Conservation (phyloP, 2,113 vertebrate genomes). For the Zeus faber region DNA sequence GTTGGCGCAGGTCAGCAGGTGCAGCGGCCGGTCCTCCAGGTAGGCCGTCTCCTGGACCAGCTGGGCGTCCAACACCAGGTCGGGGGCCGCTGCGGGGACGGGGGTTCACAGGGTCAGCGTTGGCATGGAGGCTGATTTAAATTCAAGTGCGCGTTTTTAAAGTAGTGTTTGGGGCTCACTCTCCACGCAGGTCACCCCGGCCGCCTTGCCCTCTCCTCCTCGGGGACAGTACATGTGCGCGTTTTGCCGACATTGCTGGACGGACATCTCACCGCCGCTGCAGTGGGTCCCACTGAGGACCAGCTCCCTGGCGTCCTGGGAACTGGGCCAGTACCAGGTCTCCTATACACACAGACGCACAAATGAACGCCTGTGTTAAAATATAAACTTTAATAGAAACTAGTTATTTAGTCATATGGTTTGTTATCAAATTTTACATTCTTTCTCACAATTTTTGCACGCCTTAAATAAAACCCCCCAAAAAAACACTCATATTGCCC, state of each 20-base stretch:
- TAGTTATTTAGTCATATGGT: neutral
- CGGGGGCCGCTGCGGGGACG: conserved; percentile 81
- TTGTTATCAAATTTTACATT: neutral
- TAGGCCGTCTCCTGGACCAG: conserved; percentile 93
- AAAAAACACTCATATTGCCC: conserved; percentile 52
- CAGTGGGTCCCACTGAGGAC: conserved; percentile 87
- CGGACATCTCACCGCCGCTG: conserved; percentile 79
- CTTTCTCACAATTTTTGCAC: too few relatives aligned
- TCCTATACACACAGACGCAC: conserved; percentile 71
- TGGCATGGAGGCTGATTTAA: neutral
- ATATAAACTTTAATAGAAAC: too few relatives aligned
- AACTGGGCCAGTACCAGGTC: conserved; percentile 91
- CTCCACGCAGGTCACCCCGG: conserved; percentile 84
- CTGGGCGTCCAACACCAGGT: conserved; percentile 90
- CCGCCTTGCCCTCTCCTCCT: conserved; percentile 77
- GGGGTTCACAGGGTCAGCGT: neutral
- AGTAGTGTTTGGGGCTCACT: conserved; percentile 74
- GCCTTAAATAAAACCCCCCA: neutral
- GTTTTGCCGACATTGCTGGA: conserved; percentile 86
- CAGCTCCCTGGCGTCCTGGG: conserved; percentile 70
- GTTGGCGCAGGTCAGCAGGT: conserved; percentile 88
- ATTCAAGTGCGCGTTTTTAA: neutral
- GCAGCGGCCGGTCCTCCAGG: conserved; percentile 91
- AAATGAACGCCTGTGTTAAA: neutral
- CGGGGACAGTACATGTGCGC: conserved; percentile 84